A percentile compares a stretch with the other conserved stretches of the same genome.
These are phyloP conservation scores for Leptodirus hochenwartii DNA, from an alignment of 2,888 invertebrate genomes.

Conservation along the genomic window DNA sequence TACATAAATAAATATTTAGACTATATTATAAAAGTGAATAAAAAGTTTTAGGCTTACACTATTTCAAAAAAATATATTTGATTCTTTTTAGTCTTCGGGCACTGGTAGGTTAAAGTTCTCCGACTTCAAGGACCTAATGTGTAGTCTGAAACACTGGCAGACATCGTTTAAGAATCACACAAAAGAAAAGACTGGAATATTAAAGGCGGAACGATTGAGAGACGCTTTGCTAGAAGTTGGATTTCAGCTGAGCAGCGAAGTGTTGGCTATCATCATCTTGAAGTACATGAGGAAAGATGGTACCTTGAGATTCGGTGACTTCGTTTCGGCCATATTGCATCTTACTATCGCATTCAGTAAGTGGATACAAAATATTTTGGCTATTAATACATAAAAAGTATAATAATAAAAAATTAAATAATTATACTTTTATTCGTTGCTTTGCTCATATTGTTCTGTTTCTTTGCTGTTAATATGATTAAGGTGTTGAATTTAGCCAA, in stretches of 20 bases:
- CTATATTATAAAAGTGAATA: no score
- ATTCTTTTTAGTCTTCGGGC: conserved; percentile 47
- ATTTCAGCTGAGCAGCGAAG: conserved; percentile 70
- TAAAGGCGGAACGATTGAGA: conserved; percentile 66
- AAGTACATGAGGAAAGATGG: conserved; percentile 87
- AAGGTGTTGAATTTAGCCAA: no score
- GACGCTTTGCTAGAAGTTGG: conserved; percentile 78
- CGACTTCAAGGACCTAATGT: conserved; percentile 83
- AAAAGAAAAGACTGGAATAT: conserved; percentile 76
- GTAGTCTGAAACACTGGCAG: conserved; percentile 82
- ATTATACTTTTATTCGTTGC: no score
- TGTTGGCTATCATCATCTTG: conserved; percentile 62
- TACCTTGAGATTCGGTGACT: conserved; percentile 78
- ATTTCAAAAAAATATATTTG: conserved; percentile 3
- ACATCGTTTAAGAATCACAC: conserved; percentile 78
- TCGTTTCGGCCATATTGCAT: conserved; percentile 77
- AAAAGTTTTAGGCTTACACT: no score
- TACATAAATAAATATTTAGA: no score
- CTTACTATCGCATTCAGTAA: conserved; percentile 77
- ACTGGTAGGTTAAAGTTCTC: conserved; percentile 65
- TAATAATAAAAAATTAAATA: conserved; percentile 3
- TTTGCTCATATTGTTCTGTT: no score
- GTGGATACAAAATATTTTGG: conserved; percentile 17
- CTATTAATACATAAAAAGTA: no score
- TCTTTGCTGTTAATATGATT: no score